phyloP scores from a whole-genome alignment of 2,113 vertebrate genomes.

The Xenopus borealis region DNA sequence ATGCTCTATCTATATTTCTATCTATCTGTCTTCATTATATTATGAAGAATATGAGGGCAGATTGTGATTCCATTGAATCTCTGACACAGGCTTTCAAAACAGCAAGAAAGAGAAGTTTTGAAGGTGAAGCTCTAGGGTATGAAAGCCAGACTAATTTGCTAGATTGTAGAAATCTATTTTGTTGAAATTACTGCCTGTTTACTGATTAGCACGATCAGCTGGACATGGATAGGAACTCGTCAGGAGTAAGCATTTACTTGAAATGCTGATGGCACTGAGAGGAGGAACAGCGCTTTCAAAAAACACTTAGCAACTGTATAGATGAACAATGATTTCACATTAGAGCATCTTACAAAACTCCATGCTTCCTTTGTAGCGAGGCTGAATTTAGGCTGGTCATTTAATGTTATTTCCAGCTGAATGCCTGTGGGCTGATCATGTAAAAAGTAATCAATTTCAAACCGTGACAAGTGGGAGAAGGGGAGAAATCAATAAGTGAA shows the following conservation, averaged over 20 bases:
- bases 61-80: neutral
- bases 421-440: constrained; percentile 35
- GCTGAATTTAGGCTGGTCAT: constrained; percentile 51
- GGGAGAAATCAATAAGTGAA: constrained; percentile 39
- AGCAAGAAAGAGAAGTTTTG: constrained; percentile 13
- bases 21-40: no score
- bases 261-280: constrained; percentile 46
- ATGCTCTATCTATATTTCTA: no score
- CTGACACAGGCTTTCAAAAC: constrained; percentile 8
- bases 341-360: constrained; percentile 48
- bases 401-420: constrained; percentile 52
- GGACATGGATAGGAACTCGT: constrained; percentile 30
- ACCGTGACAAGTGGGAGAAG: constrained; percentile 51
- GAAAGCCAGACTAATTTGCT: constrained; percentile 21
- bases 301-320: constrained; percentile 45
- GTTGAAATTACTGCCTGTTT: constrained; percentile 15
- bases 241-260: constrained; percentile 41
- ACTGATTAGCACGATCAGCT: constrained; percentile 10
- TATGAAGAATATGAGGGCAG: no score
- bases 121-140: constrained; percentile 32
- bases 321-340: constrained; percentile 52
- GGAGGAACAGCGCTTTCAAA: constrained; percentile 13
- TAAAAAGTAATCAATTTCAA: constrained; percentile 57
- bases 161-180: constrained; percentile 32
- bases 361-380: constrained; percentile 50